These are phyloP conservation scores for Scomber colias DNA, from an alignment of 2,113 vertebrate genomes.

Conservation along the genomic window DNA sequence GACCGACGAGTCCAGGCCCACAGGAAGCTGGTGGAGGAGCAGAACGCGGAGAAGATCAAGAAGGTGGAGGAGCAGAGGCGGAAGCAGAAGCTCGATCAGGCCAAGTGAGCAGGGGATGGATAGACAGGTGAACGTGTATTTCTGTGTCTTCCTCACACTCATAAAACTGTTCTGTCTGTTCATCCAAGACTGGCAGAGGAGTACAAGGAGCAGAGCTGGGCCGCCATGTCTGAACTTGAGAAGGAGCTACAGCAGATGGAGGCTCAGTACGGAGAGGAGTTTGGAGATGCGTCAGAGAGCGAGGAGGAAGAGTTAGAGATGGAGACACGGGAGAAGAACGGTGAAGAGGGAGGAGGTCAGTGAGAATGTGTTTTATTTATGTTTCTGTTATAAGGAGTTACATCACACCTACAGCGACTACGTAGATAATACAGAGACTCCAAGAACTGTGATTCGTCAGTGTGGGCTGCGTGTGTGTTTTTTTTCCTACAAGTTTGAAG, in stretches of 20 bases:
- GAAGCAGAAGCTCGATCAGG: slow-evolving; percentile 92
- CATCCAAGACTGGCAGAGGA: slow-evolving; percentile 89
- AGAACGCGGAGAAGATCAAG: slow-evolving; percentile 92
- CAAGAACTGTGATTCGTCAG: too few relatives aligned
- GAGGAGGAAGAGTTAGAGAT: slow-evolving; percentile 82
- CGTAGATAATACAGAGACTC: background rate
- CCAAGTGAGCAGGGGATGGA: slow-evolving; percentile 85
- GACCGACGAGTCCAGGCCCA: slow-evolving; percentile 95
- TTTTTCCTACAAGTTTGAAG: too few relatives aligned
- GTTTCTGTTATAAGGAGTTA: background rate
- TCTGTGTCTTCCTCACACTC: background rate
- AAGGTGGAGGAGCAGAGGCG: slow-evolving; percentile 91
- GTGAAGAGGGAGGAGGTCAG: slow-evolving; percentile 65
- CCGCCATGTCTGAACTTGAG: slow-evolving; percentile 91
- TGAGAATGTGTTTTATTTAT: background rate
- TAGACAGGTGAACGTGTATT: background rate
- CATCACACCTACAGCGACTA: too few relatives aligned
- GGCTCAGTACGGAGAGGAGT: slow-evolving; percentile 92
- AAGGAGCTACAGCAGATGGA: slow-evolving; percentile 96
- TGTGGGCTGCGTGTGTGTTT: too few relatives aligned
- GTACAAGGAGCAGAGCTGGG: slow-evolving; percentile 97
- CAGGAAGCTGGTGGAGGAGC: slow-evolving; percentile 92
- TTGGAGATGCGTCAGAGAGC: slow-evolving; percentile 89
- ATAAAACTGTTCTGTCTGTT: background rate
- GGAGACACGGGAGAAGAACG: slow-evolving; percentile 53